Conservation (phyloP, 1,140 invertebrate genomes). For the Heliconius hermathena region DNA sequence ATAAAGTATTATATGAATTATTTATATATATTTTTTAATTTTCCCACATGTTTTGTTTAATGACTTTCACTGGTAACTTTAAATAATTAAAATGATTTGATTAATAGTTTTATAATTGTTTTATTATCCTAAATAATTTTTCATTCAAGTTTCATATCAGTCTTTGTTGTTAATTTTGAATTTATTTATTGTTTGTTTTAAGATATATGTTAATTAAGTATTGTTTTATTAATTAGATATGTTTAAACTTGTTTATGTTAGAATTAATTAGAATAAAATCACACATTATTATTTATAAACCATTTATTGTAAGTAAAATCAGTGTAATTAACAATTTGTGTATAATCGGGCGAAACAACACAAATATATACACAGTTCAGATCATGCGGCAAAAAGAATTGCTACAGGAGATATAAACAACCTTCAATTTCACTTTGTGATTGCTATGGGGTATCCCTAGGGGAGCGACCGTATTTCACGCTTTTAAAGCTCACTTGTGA, state of each 20-base stretch:
- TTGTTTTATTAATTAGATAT: neutral
- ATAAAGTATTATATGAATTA: neutral
- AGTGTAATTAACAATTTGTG: slow-evolving; percentile 59
- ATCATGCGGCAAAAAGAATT: neutral
- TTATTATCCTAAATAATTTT: neutral
- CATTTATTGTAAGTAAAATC: slow-evolving; percentile 69
- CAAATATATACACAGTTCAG: slow-evolving; percentile 25
- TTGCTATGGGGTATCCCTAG: slow-evolving; percentile 21
- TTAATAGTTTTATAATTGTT: neutral
- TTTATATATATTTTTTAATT: neutral
- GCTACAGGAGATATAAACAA: slow-evolving; percentile 14
- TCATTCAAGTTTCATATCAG: neutral
- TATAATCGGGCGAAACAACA: slow-evolving; percentile 40
- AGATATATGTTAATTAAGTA: neutral
- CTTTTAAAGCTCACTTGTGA: slow-evolving; percentile 26
- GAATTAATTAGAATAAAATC: slow-evolving; percentile 15
- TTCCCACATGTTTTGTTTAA: neutral
- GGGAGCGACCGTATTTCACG: slow-evolving; percentile 15
- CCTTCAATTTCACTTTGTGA: slow-evolving; percentile 26
- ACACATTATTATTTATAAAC: slow-evolving; percentile 51
- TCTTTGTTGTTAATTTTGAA: neutral
- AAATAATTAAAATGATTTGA: neutral
- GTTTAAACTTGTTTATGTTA: neutral
- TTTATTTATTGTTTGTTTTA: too few relatives aligned
- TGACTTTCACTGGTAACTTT: neutral